These are phyloP conservation scores for Goniozus legneri DNA, from an alignment of 1,140 invertebrate genomes.

Conservation along the genomic window DNA sequence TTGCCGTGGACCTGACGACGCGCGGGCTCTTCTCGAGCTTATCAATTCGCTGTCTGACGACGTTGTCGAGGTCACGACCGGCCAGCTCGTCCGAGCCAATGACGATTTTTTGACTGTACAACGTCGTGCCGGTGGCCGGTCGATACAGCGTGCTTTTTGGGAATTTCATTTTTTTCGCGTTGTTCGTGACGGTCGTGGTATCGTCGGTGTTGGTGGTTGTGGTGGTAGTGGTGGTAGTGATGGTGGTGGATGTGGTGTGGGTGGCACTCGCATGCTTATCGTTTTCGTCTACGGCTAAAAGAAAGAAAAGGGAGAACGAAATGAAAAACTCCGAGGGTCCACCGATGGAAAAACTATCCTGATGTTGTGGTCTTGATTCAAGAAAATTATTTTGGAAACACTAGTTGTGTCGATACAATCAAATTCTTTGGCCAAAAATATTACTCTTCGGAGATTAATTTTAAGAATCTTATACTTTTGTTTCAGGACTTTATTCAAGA, in stretches of 20 bases:
- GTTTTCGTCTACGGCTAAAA: conserved; percentile 55
- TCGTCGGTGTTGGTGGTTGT: conserved; percentile 29
- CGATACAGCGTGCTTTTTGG: conserved; percentile 47
- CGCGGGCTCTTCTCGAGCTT: conserved; percentile 46
- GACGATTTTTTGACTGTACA: conserved; percentile 53
- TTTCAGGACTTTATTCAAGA: too few species aligned
- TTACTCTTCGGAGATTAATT: too few species aligned
- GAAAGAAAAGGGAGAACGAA: conserved; percentile 52
- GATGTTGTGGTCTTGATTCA: too few species aligned
- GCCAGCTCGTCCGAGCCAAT: conserved; percentile 49
- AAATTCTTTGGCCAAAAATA: too few species aligned
- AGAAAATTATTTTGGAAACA: too few species aligned
- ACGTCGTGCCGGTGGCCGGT: conserved; percentile 37
- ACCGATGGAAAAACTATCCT: too few species aligned
- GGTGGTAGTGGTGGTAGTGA: conserved; percentile 29
- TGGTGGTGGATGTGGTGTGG: conserved; percentile 31
- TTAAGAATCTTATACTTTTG: too few species aligned
- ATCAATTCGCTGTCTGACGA: conserved; percentile 46
- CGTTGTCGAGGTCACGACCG: conserved; percentile 45
- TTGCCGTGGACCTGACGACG: conserved; percentile 46
- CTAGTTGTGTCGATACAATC: too few species aligned
- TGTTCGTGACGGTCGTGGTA: conserved; percentile 41
- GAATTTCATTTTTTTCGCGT: conserved; percentile 48
- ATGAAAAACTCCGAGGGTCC: conserved; percentile 47
- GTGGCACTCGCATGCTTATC: conserved; percentile 53